Base-by-base conservation (phyloP, 2,888 invertebrate genomes). In the Acanthosepion esculentum region DNA sequence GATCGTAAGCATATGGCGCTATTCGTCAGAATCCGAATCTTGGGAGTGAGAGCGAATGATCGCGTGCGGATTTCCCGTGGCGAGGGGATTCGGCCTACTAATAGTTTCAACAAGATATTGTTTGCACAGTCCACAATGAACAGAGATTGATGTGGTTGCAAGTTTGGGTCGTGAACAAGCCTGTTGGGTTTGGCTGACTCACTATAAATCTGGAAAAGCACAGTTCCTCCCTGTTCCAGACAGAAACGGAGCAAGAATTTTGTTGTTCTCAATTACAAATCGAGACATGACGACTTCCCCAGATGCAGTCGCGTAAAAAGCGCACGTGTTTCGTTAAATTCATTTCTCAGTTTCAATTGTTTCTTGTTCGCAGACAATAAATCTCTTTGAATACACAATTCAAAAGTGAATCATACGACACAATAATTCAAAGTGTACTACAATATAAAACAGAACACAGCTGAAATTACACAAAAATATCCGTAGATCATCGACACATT, bases 231-330 rank as follows among this genome's bases (percentile, higher is more conserved):
- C 78, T 33, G 78, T 78, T n/a, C n/a, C 78, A n/a, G 15, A 78
- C n/a, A 78, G n/a, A n/a, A 78, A n/a, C 78, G n/a, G 33, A 78
- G n/a, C 78, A n/a, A 78, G 78, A 78, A n/a, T 78, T 78, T 78
- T 78, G 78, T 78, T 78, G n/a, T 78, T 78, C 78, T 78, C 78
- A 33, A n/a, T 78, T 78, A 78, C 78, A 78, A 33, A 15, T 15
- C n/a, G 10, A 78, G n/a, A 23, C n/a, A 23, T 41, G 41, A 78
- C 78, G 15, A 78, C 78, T 33, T 78, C 78, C 78, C 78, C n/a
- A n/a, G n/a, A n/a, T 78, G n/a, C 15, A 78, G n/a, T 78, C 12
- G n/a, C n/a, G 18, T 78, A 78, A 78, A 78, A 78, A n/a, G 12
- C 78, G 78, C 78, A 78, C 78, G 78, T 78, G 78, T 78, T 78